Percentiles rank a stretch among this genome's conserved stretches.
phyloP scores from a whole-genome alignment of 1,140 invertebrate species.

The Diorhabda elongata region DNA sequence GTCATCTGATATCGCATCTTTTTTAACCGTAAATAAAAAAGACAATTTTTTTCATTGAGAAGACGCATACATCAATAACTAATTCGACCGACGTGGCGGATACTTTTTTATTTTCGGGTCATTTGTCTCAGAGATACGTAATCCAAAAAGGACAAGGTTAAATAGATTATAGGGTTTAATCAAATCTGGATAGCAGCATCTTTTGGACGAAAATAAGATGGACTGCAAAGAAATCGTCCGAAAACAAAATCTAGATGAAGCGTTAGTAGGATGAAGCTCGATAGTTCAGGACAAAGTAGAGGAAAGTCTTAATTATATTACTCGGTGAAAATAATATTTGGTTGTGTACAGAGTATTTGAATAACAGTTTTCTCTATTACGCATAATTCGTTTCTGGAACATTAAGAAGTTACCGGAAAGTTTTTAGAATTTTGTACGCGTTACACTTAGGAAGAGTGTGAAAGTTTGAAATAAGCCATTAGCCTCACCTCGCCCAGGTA shows the following conservation, averaged over 20 bases:
- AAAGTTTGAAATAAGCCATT: slow-evolving; percentile 1
- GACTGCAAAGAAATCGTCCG: no score
- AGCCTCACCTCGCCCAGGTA: not conserved
- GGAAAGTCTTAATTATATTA: no score
- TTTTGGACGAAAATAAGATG: not conserved
- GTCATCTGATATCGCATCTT: not conserved
- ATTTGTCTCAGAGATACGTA: slow-evolving; percentile 11
- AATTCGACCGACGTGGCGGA: slow-evolving; percentile 9
- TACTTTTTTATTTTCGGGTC: slow-evolving; percentile 15
- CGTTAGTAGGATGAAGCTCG: no score
- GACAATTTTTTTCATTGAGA: slow-evolving; percentile 9
- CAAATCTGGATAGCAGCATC: not conserved
- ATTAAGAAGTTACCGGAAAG: slow-evolving; percentile 1
- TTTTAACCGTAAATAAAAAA: slow-evolving; percentile 4
- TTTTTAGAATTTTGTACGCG: not conserved
- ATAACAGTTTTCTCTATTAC: not conserved
- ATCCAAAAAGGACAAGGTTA: slow-evolving; percentile 14
- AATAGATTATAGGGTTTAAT: slow-evolving; percentile 11
- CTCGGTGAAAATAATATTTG: no score
- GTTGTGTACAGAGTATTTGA: no score
- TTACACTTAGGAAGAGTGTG: not conserved
- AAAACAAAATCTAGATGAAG: no score
- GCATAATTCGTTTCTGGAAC: not conserved
- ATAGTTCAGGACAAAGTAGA: no score
- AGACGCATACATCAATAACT: slow-evolving; percentile 12